A percentile compares a stretch with the other conserved stretches of the same genome.
These are phyloP conservation scores for Battus philenor DNA, from an alignment of 1,140 invertebrate genomes.

Conservation along the genomic window DNA sequence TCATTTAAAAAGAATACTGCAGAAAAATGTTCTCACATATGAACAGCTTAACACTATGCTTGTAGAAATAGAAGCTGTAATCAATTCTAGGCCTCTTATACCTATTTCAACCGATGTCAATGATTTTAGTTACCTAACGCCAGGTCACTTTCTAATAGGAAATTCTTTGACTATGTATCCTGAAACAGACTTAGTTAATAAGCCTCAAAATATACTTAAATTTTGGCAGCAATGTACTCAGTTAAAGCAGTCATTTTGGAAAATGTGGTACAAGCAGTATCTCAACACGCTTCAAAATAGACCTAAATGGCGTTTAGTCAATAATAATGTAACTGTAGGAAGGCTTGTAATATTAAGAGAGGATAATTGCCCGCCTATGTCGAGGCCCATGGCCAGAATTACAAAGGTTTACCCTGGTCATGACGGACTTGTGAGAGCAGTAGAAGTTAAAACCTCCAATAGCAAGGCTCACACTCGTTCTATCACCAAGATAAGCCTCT, in stretches of 20 bases:
- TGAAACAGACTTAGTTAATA: conserved; percentile 11
- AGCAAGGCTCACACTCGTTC: conserved; percentile 14
- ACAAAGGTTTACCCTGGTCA: conserved; percentile 27
- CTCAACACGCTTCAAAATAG: conserved; percentile 25
- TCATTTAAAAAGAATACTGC: conserved; percentile 14
- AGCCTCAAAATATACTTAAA: conserved; percentile 6
- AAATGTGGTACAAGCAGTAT: conserved; percentile 30
- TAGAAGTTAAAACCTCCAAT: conserved; percentile 19
- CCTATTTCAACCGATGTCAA: conserved; percentile 5
- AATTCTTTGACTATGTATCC: conserved; percentile 6
- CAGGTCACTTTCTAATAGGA: conserved; percentile 17
- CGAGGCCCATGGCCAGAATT: conserved; percentile 37
- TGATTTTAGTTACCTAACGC: conserved; percentile 8
- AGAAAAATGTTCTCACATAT: conserved; percentile 11
- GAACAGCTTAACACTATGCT: conserved; percentile 19
- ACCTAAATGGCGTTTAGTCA: conserved; percentile 25
- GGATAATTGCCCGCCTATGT: conserved; percentile 27
- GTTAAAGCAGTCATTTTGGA: conserved; percentile 31
- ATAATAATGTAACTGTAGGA: conserved; percentile 23
- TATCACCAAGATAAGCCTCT: conserved; percentile 14
- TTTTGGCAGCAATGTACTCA: conserved; percentile 17
- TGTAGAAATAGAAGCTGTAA: conserved; percentile 13
- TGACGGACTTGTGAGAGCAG: conserved; percentile 30
- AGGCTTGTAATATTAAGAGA: conserved; percentile 29
- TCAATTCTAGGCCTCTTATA: conserved; percentile 17